Evolutionary conservation across 2,797 vertebrate genomes (phyloP), one percentile per base, ranked within the genome.

Genomic region (Argya squamiceps): DNA sequence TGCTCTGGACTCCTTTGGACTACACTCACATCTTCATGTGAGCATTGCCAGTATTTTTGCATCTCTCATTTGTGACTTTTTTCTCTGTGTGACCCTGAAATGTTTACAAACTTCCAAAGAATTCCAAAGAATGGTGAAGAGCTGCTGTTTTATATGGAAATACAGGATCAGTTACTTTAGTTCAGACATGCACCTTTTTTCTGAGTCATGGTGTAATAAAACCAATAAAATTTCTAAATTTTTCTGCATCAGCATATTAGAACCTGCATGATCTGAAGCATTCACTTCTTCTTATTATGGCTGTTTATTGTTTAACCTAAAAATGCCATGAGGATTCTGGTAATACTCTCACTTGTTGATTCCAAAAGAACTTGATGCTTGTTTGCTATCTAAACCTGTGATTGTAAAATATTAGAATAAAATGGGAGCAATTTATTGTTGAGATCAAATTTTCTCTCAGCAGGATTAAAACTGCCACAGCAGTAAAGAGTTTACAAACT

Each of bases 401-500:
- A 93, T 69, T 97, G 96, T 96, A 89, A 97, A 97, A 75, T 87
- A 86, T 78, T 96, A 96, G 96, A 91, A 95, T 95, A 95, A 97
- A 96, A 94, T 94, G 65, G 89, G 88, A 95, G 56, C 95, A 92
- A 96, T 97, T 97, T 97, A 94, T 97, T 97, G 95, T 92, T 81
- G 23, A 60, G 96, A 92, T 97, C 96, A 91, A 87, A 88, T 96
- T 97, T 97, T 91, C 90, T 87, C 96, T 93, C 94, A 93, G 94
- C 93, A 97, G 97, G 97, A 97, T 97, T 98, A 98, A 97, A 97
- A 96, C 96, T 97, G 92, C 97, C 94, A 94, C 87, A 88, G 96
- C 93, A 96, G 94, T 98, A 97, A 98, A 97, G 96, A 95, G 96
- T 97, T 98, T 98, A 98, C 97, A 97, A 98, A 98, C 97, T 98